A percentile compares a stretch with the other conserved stretches of the same genome.
phyloP scores from a whole-genome alignment of 2,113 vertebrate genomes.

The Eleginops maclovinus region DNA sequence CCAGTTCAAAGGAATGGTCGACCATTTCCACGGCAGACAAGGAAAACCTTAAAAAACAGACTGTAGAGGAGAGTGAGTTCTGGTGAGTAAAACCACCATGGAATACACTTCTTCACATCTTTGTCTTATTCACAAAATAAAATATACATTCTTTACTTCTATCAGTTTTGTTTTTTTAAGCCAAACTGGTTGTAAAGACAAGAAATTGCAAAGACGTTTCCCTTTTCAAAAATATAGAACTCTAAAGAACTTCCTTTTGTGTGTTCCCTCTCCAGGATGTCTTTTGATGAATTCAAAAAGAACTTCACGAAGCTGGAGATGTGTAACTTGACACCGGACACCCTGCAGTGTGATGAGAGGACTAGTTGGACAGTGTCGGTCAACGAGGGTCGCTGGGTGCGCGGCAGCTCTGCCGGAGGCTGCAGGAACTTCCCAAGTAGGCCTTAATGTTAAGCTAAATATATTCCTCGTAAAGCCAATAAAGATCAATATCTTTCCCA shows the following conservation, averaged over 20 bases:
- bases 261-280: constrained; percentile 86
- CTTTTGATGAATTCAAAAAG: constrained; percentile 92
- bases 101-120: no score
- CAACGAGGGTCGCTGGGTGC: constrained; percentile 96
- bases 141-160: not conserved
- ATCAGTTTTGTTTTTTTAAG: not conserved
- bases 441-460: not conserved
- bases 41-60: constrained; percentile 89
- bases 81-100: constrained; percentile 84
- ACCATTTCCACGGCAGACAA: constrained; percentile 87
- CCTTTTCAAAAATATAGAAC: not conserved
- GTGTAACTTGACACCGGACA: constrained; percentile 96
- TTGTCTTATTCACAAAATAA: not conserved
- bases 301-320: constrained; percentile 97
- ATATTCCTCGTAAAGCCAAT: not conserved
- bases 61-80: constrained; percentile 91
- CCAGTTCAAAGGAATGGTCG: constrained; percentile 91
- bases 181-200: not conserved
- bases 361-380: constrained; percentile 94
- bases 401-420: constrained; percentile 96
- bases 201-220: not conserved
- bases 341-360: constrained; percentile 88
- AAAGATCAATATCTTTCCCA: not conserved
- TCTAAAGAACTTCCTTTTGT: constrained; percentile 1
- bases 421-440: constrained; percentile 95